phyloP scores from a whole-genome alignment of 1,140 invertebrate species.

The Philotrypesis tridentata region DNA sequence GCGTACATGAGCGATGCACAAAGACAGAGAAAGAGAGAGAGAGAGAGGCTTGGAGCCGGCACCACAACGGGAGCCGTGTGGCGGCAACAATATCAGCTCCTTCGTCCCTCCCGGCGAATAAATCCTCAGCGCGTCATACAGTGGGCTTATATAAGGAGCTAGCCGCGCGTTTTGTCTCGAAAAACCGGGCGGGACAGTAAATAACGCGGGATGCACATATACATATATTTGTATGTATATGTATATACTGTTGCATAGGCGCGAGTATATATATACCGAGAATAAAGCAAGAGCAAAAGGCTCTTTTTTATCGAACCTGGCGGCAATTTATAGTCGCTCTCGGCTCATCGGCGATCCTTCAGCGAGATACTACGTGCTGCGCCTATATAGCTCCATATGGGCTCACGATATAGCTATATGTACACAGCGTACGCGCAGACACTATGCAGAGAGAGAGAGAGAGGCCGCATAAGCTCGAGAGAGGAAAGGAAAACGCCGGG shows the following conservation, averaged over 20 bases:
- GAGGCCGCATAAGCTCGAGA: no score
- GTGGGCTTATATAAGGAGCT: background rate
- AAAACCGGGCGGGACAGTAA: constrained; percentile 22
- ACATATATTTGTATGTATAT: no score
- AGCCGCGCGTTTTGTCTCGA: background rate
- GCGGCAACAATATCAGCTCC: no score
- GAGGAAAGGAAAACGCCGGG: background rate
- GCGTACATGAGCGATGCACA: no score
- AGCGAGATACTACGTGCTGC: background rate
- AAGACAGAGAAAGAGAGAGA: no score
- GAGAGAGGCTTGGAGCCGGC: no score
- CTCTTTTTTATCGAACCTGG: constrained; percentile 14
- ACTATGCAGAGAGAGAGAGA: no score
- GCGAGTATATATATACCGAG: background rate
- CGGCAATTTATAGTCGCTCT: constrained; percentile 29
- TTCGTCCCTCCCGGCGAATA: background rate
- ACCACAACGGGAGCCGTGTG: no score
- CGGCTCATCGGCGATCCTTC: constrained; percentile 11
- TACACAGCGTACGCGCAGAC: background rate
- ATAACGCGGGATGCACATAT: constrained; percentile 1
- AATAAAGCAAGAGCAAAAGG: constrained; percentile 36
- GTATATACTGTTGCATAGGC: no score
- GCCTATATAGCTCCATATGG: background rate
- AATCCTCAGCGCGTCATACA: background rate
- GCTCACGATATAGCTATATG: background rate